phyloP scores from a whole-genome alignment of 2,888 invertebrate species.

The Onchidella celtica region DNA sequence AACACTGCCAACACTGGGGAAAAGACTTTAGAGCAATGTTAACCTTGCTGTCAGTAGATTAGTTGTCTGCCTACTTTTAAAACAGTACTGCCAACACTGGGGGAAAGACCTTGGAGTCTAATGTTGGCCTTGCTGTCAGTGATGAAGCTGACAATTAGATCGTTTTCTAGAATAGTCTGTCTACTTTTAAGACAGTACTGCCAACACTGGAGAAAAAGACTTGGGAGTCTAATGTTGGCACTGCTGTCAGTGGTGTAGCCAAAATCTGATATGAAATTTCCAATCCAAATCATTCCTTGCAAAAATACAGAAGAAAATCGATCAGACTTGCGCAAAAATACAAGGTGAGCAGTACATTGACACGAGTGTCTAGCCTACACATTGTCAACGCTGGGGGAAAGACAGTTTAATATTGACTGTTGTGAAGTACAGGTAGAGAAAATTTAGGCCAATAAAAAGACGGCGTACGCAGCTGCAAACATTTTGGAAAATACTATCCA shows the following conservation, averaged over 20 bases:
- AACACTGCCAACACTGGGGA: neutral
- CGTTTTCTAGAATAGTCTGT: too few relatives aligned
- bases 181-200: neutral
- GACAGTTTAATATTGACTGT: neutral
- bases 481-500: too few relatives aligned
- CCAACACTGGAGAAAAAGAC: neutral
- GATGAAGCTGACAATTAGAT: neutral
- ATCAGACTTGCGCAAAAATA: too few relatives aligned
- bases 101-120: neutral
- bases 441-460: too few relatives aligned
- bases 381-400: neutral
- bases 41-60: neutral
- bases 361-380: too few relatives aligned
- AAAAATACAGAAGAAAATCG: too few relatives aligned
- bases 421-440: too few relatives aligned
- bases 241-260: neutral
- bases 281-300: too few relatives aligned
- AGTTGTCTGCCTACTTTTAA: neutral
- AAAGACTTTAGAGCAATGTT: neutral
- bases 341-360: too few relatives aligned
- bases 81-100: constrained; percentile 1
- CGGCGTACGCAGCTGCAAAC: too few relatives aligned
- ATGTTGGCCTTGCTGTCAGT: neutral
- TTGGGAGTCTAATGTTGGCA: neutral
- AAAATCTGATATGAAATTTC: too few relatives aligned